These are phyloP conservation scores for Oplegnathus fasciatus DNA, from an alignment of 2,113 vertebrate species.

Conservation along the genomic window DNA sequence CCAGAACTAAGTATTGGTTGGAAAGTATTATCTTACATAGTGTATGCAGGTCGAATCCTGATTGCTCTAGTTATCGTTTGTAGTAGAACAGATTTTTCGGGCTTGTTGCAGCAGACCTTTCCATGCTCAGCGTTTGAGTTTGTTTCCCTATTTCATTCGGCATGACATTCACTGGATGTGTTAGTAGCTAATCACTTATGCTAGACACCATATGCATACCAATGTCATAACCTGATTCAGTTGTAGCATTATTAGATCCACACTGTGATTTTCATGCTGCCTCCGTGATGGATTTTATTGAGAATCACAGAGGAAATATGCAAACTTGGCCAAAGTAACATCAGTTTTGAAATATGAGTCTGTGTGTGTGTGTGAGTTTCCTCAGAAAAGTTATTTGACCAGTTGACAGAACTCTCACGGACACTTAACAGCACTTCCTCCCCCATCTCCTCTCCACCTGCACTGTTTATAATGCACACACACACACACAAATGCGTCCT, in stretches of 20 bases:
- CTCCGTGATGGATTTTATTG: conserved; percentile 40
- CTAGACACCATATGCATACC: neutral
- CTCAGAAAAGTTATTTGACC: conserved; percentile 45
- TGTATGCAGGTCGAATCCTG: neutral
- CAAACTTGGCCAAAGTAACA: conserved; percentile 28
- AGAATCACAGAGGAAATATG: conserved; percentile 24
- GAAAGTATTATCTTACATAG: neutral
- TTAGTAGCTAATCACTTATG: neutral
- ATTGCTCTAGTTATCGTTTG: neutral
- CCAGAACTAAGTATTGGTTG: neutral
- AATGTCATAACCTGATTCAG: conserved; percentile 1
- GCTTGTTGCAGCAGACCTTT: neutral
- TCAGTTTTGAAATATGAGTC: conserved; percentile 36
- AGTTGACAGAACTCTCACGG: conserved; percentile 52
- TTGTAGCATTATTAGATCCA: neutral
- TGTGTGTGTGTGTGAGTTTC: conserved; percentile 17
- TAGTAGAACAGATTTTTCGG: conserved; percentile 6
- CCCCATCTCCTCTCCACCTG: conserved; percentile 42
- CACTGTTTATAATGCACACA: conserved; percentile 53
- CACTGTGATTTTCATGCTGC: neutral
- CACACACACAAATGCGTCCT: conserved; percentile 18
- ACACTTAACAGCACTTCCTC: conserved; percentile 70
- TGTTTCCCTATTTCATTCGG: neutral
- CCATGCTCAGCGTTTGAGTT: neutral
- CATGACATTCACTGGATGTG: conserved; percentile 25